Conservation (phyloP, 2,797 vertebrate genomes). For the Typhlichthys eigenmanni region DNA sequence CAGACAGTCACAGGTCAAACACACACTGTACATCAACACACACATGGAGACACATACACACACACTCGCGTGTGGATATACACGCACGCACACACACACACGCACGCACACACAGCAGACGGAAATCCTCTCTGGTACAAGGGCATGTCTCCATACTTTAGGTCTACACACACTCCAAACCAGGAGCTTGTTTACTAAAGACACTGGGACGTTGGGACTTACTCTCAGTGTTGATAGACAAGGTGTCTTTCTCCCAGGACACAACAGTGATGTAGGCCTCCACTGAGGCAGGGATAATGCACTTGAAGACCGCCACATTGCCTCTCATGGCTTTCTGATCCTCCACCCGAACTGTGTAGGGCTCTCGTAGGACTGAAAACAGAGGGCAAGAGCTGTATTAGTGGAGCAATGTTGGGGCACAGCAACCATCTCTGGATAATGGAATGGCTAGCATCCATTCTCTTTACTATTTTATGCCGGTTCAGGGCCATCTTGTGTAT, state of each 20-base stretch:
- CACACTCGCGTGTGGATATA: neutral
- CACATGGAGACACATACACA: slow-evolving; percentile 1
- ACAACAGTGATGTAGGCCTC: slow-evolving; percentile 94
- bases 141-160: too few relatives aligned
- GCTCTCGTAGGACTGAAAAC: slow-evolving; percentile 95
- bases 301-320: slow-evolving; percentile 99
- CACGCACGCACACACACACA: neutral
- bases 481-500: too few relatives aligned
- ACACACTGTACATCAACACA: slow-evolving; percentile 22
- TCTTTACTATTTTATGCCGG: too few relatives aligned
- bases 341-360: slow-evolving; percentile 98
- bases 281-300: slow-evolving; percentile 99
- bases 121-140: neutral
- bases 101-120: neutral
- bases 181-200: neutral
- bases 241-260: slow-evolving; percentile 96
- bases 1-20: slow-evolving; percentile 48
- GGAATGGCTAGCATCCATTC: neutral
- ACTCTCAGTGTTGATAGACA: slow-evolving; percentile 95
- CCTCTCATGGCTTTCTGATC: slow-evolving; percentile 99
- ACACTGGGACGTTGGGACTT: slow-evolving; percentile 34
- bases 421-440: neutral
- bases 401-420: neutral
- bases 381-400: slow-evolving; percentile 34
- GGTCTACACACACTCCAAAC: neutral